Evolutionary conservation across 2,888 invertebrate genomes (phyloP), one percentile per base, ranked within the genome.

Genomic region (Timema podura): DNA sequence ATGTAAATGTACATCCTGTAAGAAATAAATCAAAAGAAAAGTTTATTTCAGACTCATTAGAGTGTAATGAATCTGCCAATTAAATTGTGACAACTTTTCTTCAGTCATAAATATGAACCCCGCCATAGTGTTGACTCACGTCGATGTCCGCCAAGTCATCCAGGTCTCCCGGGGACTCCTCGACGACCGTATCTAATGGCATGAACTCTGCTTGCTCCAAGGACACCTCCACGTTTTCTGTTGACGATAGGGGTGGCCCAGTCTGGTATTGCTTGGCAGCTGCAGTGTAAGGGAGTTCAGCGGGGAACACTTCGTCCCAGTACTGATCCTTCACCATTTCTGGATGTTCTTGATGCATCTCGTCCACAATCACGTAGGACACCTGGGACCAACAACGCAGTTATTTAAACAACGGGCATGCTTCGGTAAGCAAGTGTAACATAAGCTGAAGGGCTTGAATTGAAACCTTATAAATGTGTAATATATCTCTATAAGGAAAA

Each of bases 221-320:
- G 5, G 75, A 74, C 8, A 76, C 75, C 65, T 74, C 75, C 6
- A 78, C 74, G 44, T 75, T 71, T 45, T 76, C 76, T 8, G 78
- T 76, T 0, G 83, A 83, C 9, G 83, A 83, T 73, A 80, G 80
- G 67, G 82, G 83, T 45, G 83, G 82, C 48, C 82, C 82, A 47
- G 80, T 80, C 67, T 81, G 79, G 72, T 80, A 82, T 61, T 80
- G 78, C 72, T 80, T 78, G 0, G 84, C 80, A 1, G 83, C 84
- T 48, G 81, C 82, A 0, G 85, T 83, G 76, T 83, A 81, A 2
- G 82, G 82, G 11, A 82, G 75, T 68, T 81, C 80, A 8, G 77
- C 76, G 0, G 80, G 80, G 47, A 79, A 76, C 47, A 80, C 77
- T 70, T 81, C 79, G 73, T 82, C 81, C 82, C 82, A 82, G 73